These are phyloP conservation scores for Pogonus chalceus DNA, from an alignment of 1,140 invertebrate species.

Conservation along the genomic window DNA sequence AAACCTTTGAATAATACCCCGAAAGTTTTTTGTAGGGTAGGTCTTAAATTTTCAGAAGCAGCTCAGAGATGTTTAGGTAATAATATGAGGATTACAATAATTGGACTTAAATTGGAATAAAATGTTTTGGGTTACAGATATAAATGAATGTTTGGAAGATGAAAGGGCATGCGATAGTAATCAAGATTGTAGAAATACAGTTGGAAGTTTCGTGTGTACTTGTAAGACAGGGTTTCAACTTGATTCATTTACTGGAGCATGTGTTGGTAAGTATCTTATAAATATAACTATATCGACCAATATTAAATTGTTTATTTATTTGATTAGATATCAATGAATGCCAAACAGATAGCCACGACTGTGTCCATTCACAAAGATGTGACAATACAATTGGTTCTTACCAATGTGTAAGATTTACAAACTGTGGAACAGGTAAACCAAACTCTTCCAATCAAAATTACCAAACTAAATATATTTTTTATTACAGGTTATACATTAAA, in stretches of 20 bases:
- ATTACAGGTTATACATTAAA: conserved; percentile 96
- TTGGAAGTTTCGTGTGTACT: conserved; percentile 66
- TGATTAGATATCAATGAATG: conserved; percentile 52
- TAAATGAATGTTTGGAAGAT: conserved; percentile 62
- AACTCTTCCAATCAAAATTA: no score
- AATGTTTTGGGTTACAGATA: conserved; percentile 38
- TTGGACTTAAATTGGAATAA: no score
- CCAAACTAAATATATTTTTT: no score
- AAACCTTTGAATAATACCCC: no score
- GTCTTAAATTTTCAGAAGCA: conserved; percentile 7
- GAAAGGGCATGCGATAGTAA: conserved; percentile 53
- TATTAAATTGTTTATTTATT: conserved; percentile 4
- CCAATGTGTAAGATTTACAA: conserved; percentile 62
- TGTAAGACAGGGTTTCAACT: conserved; percentile 65
- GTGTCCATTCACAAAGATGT: conserved; percentile 62
- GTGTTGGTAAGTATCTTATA: conserved; percentile 46
- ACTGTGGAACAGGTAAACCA: conserved; percentile 93
- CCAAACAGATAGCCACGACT: conserved; percentile 45
- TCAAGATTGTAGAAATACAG: conserved; percentile 64
- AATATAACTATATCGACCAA: conserved; percentile 5
- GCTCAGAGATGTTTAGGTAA: conserved; percentile 9
- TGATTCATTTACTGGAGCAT: conserved; percentile 55
- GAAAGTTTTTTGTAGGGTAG: conserved; percentile 14
- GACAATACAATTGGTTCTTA: conserved; percentile 85
- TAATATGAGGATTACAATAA: no score